Base-by-base conservation (phyloP, 2,113 vertebrate species). In the Vombatus ursinus region DNA sequence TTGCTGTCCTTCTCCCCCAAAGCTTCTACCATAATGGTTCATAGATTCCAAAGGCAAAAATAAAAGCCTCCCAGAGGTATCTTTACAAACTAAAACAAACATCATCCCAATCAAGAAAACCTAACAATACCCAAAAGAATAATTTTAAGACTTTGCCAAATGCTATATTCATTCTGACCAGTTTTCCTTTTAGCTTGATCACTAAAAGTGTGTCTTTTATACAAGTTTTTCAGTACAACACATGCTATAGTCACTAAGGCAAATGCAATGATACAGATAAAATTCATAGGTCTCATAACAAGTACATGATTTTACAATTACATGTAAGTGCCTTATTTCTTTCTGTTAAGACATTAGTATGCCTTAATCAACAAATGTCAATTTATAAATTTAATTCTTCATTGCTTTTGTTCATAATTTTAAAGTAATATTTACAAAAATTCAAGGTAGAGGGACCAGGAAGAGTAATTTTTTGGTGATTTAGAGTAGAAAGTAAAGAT, bases 321-420 rank as follows among this genome's bases (percentile, higher is more conserved):
- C 51, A 95, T 61, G 92, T 54, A 54, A 89, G 51, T 93, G n/a
- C 89, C 77, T 61, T 61, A 31, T 31, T 28, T 28, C 25, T 28
- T 95, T 91, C 53, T 93, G 95, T 96, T 89, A 53, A 94, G 92
- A 93, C 49, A 95, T 90, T 94, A 26, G 26, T 68, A 52, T 90
- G 31, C 90, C 77, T 28, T 50, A 57, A 77, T 94, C 19, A 95
- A 61, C 50, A 96, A 90, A 50, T 96, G 11, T 44, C 37, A n/a
- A 8, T 5, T 77, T 77, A 77, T n/a, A 77, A 77, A 44, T 77
- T 77, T 44, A 8, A 37, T 68, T 44, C 37, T 77, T 77, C 68
- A 77, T 77, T 77, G 68, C 68, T 77, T 77, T 68, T 68, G 10
- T 14, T 68, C 57, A 68, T 37, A 68, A 68, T 37, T 68, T 37